Base-by-base conservation (phyloP, 37 sponge, comb jelly and placozoan species). In the Cliona cf. orientalis region DNA sequence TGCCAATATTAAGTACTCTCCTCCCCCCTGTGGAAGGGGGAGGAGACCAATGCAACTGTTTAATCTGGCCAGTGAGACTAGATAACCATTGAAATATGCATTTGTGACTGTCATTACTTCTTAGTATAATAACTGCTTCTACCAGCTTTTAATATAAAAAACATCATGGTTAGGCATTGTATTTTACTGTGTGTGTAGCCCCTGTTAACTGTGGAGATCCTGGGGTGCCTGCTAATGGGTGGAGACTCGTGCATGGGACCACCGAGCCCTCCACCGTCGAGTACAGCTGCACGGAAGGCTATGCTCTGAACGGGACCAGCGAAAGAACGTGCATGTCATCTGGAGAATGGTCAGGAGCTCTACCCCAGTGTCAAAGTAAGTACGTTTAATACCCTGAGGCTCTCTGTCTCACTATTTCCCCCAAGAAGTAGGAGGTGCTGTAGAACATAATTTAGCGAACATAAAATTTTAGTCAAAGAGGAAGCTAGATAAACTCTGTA, bases 331-430 rank as follows among this genome's bases (percentile, higher is more conserved):
- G 87, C 37, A 45, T 59, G 45, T 9, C 66, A 0, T 67, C 32
- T 57, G 87, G 87, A 65, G 23, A 66, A 73, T 87, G 87, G 87
- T 71, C 74, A 17, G 80, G 80, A 44, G 74, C 42, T 37, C 42
- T 26, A 29, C 87, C 87, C 1, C 23, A 26, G 21, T 87, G 87
- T 65, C 31, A 66, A 1, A 74, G 87, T 87, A 41, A 67, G 87
- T 65, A 29, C 38, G 35, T 32, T 34, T 25, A 62, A 28, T 26
- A n/a, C n/a, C n/a, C n/a, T n/a, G n/a, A n/a, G n/a, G n/a, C n/a
- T n/a, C n/a, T n/a, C n/a, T n/a, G n/a, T n/a, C n/a, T n/a, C n/a
- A n/a, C n/a, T n/a, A n/a, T n/a, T n/a, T n/a, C n/a, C n/a, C n/a
- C n/a, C n/a, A n/a, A n/a, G n/a, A n/a, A n/a, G n/a, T n/a, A n/a